Base-by-base conservation (phyloP, 2,113 vertebrate species). In the Ancistrus triradiatus region DNA sequence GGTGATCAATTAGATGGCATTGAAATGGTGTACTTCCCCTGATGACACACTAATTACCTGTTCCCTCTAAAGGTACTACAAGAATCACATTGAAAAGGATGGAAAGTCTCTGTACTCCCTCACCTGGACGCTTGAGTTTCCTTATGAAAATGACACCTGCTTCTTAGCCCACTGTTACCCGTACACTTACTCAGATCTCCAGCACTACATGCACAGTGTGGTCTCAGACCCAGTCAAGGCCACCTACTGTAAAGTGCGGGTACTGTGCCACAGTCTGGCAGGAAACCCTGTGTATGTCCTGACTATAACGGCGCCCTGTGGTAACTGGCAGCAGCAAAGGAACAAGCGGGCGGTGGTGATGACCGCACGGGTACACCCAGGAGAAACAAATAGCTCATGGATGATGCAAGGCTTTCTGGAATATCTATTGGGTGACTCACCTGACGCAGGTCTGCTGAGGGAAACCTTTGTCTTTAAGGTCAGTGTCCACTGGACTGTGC, bases 141-240 rank as follows among this genome's bases (percentile, higher is more conserved):
- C 92, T 0, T 78, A 91, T 0, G 84, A 90, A 2, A 15, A 78
- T 0, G 93, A 98, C 81, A 95, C 90, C 0, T 98, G 94, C 71
- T 98, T 90, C 80, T 83, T 98, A 0, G 90, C 95, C 18, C 89
- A 93, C 72, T 90, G 88, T 74, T 98, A 96, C 78, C 95, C 95
- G 0, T 98, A 96, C 71, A 96, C 94, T 3, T 97, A 93, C 70
- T 90, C 92, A 0, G 88, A 89, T 11, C 83, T 98, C 69, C 93
- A 88, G 49, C 68, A 55, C 18, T 93, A 95, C 83, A 88, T 97
- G 10, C 44, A 17, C 7, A 44, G 25, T 0, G 76, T 93, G 59
- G 78, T 56, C 0, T 84, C 78, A 0, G 86, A 92, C 77, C 88
- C 90, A 0, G 19, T 2, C 2, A 78, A 81, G 2, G 81, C 84